These are phyloP conservation scores for Itoplectis maculator DNA, from an alignment of 2,888 invertebrate species.

Conservation along the genomic window DNA sequence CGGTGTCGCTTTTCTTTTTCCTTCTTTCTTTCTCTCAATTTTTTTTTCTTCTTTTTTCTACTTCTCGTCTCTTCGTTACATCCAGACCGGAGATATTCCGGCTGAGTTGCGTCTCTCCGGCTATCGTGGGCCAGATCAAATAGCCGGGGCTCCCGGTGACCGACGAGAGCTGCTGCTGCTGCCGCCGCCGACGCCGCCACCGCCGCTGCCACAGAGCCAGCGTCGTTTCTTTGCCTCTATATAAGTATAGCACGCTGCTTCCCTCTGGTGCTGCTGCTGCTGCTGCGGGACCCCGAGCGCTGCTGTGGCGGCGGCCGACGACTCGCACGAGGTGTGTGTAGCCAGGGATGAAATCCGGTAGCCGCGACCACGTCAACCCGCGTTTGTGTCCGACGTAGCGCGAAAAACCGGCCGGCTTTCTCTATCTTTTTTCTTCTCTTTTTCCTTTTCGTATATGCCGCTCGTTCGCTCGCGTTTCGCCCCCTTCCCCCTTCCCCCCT, in stretches of 20 bases:
- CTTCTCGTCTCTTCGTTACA: constrained; percentile 69
- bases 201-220: too few species aligned
- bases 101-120: constrained; percentile 80
- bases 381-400: constrained; percentile 80
- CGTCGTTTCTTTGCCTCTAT: constrained; percentile 1
- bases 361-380: constrained; percentile 81
- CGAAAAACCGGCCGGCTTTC: constrained; percentile 73
- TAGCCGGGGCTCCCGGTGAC: constrained; percentile 74
- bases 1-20: background rate
- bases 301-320: constrained; percentile 24
- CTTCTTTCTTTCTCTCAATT: constrained; percentile 47
- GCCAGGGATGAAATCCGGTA: constrained; percentile 84
- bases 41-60: constrained; percentile 34
- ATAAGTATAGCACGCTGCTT: constrained; percentile 39
- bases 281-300: constrained; percentile 50
- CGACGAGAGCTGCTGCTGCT: constrained; percentile 47
- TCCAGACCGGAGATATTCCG: constrained; percentile 78
- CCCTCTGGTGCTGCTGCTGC: constrained; percentile 48
- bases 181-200: background rate
- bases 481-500: constrained; percentile 1
- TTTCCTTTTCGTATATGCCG: too few species aligned
- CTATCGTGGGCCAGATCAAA: constrained; percentile 82
- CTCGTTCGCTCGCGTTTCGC: too few species aligned
- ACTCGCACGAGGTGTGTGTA: constrained; percentile 76
- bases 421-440: constrained; percentile 46